phyloP scores from a whole-genome alignment of 2,113 vertebrate species.

The Grammomys surdaster region DNA sequence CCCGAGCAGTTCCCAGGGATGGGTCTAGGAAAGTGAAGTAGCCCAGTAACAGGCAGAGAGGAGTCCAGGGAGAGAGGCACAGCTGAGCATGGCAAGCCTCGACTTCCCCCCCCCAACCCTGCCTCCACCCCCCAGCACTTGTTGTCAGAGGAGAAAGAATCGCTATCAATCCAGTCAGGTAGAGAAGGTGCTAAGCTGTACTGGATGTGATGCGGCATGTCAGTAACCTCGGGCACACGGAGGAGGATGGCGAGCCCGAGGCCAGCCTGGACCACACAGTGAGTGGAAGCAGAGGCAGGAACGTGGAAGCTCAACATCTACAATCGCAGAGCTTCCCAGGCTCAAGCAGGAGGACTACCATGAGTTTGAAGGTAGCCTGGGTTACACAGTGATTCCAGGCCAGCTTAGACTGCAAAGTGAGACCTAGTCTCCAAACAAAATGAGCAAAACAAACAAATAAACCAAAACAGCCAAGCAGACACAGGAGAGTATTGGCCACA shows the following conservation, averaged over 20 bases:
- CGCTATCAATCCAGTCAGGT: accelerated
- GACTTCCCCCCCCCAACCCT: too few species aligned
- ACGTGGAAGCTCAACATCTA: background rate
- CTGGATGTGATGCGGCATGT: too few species aligned
- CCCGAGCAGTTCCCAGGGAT: background rate
- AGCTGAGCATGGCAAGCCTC: background rate
- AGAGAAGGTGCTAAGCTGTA: background rate
- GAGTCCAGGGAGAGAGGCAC: accelerated
- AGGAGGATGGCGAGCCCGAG: background rate
- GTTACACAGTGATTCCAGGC: background rate
- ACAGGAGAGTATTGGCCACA: background rate
- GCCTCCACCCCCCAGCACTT: background rate
- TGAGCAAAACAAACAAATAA: background rate
- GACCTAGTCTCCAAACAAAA: background rate
- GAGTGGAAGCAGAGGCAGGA: background rate
- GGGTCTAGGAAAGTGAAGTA: background rate
- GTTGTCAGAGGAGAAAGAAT: background rate
- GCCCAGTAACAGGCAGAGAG: background rate
- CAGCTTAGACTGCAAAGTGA: background rate
- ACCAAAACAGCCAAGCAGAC: background rate
- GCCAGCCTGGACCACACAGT: background rate
- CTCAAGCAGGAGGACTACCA: background rate
- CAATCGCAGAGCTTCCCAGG: background rate
- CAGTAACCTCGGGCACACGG: background rate
- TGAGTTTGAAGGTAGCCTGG: background rate